A percentile compares a stretch with the other conserved stretches of the same genome.
Conservation (phyloP, 2,113 vertebrate species). For the Papio anubis region DNA sequence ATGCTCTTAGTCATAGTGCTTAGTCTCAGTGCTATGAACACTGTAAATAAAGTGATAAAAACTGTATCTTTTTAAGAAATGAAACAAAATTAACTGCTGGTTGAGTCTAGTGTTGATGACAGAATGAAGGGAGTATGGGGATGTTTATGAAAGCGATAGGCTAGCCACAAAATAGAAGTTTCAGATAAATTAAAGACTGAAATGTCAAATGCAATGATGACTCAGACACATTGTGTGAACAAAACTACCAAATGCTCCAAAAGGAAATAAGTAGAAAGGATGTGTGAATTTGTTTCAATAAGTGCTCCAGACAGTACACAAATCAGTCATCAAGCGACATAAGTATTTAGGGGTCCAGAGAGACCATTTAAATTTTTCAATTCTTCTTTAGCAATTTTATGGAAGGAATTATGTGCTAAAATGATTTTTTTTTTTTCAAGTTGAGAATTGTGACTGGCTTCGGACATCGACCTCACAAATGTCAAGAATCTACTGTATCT, state of each 20-base stretch:
- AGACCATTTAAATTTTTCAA: conserved; percentile 35
- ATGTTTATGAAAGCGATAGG: conserved; percentile 61
- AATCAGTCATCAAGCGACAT: conserved; percentile 36
- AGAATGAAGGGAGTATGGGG: conserved; percentile 45
- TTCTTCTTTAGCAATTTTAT: not conserved
- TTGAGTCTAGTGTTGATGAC: not conserved
- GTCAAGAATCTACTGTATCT: not conserved
- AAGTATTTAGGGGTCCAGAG: conserved; percentile 8
- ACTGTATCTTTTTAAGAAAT: conserved; percentile 38
- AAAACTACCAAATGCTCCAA: conserved; percentile 59
- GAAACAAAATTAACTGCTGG: conserved; percentile 42
- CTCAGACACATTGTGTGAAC: conserved; percentile 70
- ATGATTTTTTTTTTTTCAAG: not conserved
- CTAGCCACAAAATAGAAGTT: conserved; percentile 65
- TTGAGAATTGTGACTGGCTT: not conserved
- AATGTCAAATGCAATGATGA: conserved; percentile 74
- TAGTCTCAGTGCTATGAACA: not conserved
- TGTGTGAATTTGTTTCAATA: conserved; percentile 59
- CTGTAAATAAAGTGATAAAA: not conserved
- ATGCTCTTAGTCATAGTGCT: not conserved
- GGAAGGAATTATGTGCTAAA: not conserved
- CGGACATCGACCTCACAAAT: not conserved
- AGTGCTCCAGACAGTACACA: conserved; percentile 45
- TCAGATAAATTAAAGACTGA: conserved; percentile 62
- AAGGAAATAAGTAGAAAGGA: conserved; percentile 58